phyloP scores from a whole-genome alignment of 2,888 invertebrate genomes.

The Lycia hirtaria region DNA sequence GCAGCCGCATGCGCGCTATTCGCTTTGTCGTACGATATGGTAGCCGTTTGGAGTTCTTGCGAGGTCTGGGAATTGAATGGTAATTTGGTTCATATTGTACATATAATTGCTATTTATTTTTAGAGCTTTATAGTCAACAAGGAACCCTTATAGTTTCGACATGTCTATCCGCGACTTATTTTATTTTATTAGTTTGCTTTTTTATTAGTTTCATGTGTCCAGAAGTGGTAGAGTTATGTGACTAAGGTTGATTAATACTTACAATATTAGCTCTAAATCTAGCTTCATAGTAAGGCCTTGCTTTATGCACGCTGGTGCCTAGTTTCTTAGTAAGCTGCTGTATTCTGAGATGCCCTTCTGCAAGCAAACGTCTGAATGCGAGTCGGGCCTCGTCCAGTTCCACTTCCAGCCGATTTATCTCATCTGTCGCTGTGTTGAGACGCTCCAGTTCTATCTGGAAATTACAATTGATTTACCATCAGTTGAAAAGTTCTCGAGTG shows the following conservation, averaged over 20 bases:
- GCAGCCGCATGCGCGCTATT: constrained; percentile 96
- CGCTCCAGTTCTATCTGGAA: constrained; percentile 93
- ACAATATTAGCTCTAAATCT: constrained; percentile 93
- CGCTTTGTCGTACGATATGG: constrained; percentile 92
- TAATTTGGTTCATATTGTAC: neutral
- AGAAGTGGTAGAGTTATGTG: too few species aligned
- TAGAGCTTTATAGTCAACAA: too few species aligned
- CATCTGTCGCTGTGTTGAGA: constrained; percentile 95
- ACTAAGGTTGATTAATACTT: too few species aligned
- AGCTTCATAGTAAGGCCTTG: constrained; percentile 96
- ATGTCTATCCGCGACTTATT: too few species aligned
- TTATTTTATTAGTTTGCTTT: too few species aligned
- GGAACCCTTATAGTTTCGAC: too few species aligned
- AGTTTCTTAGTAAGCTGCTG: constrained; percentile 92
- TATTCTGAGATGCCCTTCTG: constrained; percentile 93
- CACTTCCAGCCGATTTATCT: constrained; percentile 95
- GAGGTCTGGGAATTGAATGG: constrained; percentile 83
- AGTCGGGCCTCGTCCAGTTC: constrained; percentile 95
- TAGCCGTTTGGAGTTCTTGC: constrained; percentile 93
- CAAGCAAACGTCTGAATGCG: constrained; percentile 91
- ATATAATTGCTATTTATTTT: too few species aligned
- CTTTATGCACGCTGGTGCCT: constrained; percentile 93
- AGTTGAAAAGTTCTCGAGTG: too few species aligned
- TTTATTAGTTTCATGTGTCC: too few species aligned
- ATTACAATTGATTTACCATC: neutral